These are phyloP conservation scores for Xenops minutus DNA, from an alignment of 2,797 vertebrate species.

Conservation along the genomic window DNA sequence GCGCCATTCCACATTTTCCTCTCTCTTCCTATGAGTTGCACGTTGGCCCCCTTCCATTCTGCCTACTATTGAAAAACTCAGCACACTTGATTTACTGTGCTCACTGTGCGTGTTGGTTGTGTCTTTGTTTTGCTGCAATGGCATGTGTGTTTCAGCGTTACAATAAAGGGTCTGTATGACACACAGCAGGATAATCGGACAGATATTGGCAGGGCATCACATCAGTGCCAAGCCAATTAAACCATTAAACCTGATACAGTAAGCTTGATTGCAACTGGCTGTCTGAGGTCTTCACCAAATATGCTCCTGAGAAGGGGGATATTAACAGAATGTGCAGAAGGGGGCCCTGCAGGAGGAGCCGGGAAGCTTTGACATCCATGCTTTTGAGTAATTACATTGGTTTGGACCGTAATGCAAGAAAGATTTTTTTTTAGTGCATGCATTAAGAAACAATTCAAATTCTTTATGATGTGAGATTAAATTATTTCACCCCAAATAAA, in stretches of 20 bases:
- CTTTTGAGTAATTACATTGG: conserved; percentile 67
- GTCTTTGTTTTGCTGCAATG: background rate
- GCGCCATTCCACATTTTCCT: background rate
- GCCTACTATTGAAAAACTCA: background rate
- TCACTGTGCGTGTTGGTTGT: background rate
- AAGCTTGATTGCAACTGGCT: conserved; percentile 11
- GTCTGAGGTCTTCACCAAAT: conserved; percentile 21
- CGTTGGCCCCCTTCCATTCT: background rate
- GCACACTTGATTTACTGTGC: background rate
- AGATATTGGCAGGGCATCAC: background rate
- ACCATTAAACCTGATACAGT: background rate
- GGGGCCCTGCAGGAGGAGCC: conserved; percentile 60
- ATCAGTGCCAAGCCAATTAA: conserved; percentile 18
- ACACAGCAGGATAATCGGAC: background rate
- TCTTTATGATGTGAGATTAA: conserved; percentile 69
- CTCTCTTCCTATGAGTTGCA: background rate
- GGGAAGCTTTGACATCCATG: conserved; percentile 60
- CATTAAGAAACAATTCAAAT: conserved; percentile 56
- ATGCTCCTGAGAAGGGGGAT: background rate
- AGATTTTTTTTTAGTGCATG: conserved; percentile 49
- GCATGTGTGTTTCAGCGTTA: background rate
- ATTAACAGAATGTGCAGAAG: conserved; percentile 38
- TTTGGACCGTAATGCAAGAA: conserved; percentile 58
- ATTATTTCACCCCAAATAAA: conserved; percentile 68
- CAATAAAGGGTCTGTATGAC: background rate